phyloP scores from a whole-genome alignment of 1,140 invertebrate species.

The Platorchestia sp. region DNA sequence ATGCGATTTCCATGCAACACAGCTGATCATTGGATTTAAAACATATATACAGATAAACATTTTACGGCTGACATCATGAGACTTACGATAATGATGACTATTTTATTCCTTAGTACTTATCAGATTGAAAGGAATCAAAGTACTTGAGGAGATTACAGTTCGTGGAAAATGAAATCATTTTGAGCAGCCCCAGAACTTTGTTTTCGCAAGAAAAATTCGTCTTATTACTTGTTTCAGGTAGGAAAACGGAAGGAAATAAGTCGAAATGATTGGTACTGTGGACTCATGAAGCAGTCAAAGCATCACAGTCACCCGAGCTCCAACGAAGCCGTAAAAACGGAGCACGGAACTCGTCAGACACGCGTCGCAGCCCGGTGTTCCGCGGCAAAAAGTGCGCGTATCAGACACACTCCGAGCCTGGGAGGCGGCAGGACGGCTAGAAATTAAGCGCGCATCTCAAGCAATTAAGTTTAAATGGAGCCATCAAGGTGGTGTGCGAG shows the following conservation, averaged over 20 bases:
- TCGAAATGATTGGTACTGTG: background rate
- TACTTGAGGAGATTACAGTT: too few species aligned
- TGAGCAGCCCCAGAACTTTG: too few species aligned
- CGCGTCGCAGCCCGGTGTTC: background rate
- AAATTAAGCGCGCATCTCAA: background rate
- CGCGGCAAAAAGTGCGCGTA: background rate
- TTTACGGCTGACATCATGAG: too few species aligned
- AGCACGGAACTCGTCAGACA: background rate
- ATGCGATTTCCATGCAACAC: background rate
- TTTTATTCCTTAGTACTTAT: too few species aligned
- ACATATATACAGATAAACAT: too few species aligned
- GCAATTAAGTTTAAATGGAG: conserved; percentile 48
- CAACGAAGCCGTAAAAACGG: background rate
- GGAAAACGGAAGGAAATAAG: background rate
- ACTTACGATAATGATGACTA: too few species aligned
- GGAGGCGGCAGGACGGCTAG: background rate
- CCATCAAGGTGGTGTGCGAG: background rate
- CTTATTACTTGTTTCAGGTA: too few species aligned
- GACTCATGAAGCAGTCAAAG: background rate
- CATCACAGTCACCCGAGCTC: background rate
- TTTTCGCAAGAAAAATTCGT: too few species aligned
- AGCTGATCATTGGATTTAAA: background rate
- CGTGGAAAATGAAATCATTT: too few species aligned
- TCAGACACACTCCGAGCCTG: background rate
- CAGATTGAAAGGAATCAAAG: too few species aligned